Conservation (phyloP, 1,140 invertebrate genomes). For the Scaptomyza hsui region DNA sequence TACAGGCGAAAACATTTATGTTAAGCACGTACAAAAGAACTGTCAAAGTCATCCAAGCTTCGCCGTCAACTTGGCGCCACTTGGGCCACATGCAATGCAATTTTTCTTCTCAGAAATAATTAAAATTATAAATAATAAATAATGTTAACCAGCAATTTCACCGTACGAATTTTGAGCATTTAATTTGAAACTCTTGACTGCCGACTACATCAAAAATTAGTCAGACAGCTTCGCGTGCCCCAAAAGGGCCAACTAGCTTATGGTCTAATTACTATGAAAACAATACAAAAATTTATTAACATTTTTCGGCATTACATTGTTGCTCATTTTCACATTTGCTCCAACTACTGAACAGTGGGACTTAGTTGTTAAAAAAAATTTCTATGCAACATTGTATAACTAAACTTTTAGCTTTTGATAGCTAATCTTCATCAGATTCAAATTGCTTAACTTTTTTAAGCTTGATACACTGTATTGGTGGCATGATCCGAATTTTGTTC, state of each 20-base stretch:
- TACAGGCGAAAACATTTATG: slow-evolving; percentile 48
- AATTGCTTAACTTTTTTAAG: background rate
- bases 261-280: slow-evolving; percentile 33
- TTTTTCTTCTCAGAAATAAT: slow-evolving; percentile 57
- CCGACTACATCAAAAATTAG: slow-evolving; percentile 6
- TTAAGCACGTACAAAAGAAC: slow-evolving; percentile 58
- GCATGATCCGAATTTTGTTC: slow-evolving; percentile 27
- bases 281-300: slow-evolving; percentile 59
- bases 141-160: slow-evolving; percentile 35
- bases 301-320: slow-evolving; percentile 71
- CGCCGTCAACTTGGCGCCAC: slow-evolving; percentile 64
- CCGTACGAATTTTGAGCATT: slow-evolving; percentile 37
- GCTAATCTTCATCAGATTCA: too few species aligned
- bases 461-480: slow-evolving; percentile 38
- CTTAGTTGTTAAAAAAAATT: background rate
- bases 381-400: background rate
- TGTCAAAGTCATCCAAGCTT: slow-evolving; percentile 65
- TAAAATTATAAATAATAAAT: slow-evolving; percentile 67
- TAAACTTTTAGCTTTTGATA: background rate
- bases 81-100: slow-evolving; percentile 59
- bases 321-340: slow-evolving; percentile 25
- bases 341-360: slow-evolving; percentile 39
- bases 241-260: slow-evolving; percentile 35
- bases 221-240: slow-evolving; percentile 58
- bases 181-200: slow-evolving; percentile 32